Evolutionary conservation across 2,113 vertebrate genomes (phyloP), one percentile per base, ranked within the genome.

Genomic region (Dendropsophus ebraccatus): DNA sequence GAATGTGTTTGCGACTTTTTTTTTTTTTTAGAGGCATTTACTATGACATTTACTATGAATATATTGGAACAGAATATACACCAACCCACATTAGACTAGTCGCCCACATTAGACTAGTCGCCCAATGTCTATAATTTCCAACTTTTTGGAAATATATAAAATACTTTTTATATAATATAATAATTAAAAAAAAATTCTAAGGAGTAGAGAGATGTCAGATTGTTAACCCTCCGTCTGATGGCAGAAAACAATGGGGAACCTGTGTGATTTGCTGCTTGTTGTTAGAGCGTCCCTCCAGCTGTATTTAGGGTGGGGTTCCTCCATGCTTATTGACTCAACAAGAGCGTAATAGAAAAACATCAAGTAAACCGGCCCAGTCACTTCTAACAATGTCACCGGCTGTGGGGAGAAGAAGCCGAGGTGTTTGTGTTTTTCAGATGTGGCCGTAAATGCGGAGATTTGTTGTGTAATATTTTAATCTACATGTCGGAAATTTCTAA

Each of bases 261-360:
- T 47, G 21, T 25, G 25, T 62, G 69, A 58, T 28, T 7, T 58
- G 82, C 58, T 73, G 37, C 21, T 45, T 58, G 70, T 84, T 84
- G 45, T 74, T 75, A 4, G 9, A 10, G 5, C 21, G 54, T 58
- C 50, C 72, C 47, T 37, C 30, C n/a, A 23, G n/a, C 41, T 47
- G 4, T 60, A 30, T 65, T 65, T 50, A 52, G 60, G 73, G 83
- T 67, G 83, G 17, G 45, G 83, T 49, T 67, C 32, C 5, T 23
- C 35, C 13, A 41, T 84, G 50, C 25, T 69, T 85, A 32, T 77
- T 85, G 28, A 54, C 49, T 77, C 58, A 85, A 85, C 73, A 85
- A 65, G 14, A 62, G 69, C 2, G 8, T 28, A 35, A 32, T 16
- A 21, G 17, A 69, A 73, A 19, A 83, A 60, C n/a, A 83, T 56